Conservation (phyloP, 1,140 invertebrate genomes). For the Drosophila oshimai region DNA sequence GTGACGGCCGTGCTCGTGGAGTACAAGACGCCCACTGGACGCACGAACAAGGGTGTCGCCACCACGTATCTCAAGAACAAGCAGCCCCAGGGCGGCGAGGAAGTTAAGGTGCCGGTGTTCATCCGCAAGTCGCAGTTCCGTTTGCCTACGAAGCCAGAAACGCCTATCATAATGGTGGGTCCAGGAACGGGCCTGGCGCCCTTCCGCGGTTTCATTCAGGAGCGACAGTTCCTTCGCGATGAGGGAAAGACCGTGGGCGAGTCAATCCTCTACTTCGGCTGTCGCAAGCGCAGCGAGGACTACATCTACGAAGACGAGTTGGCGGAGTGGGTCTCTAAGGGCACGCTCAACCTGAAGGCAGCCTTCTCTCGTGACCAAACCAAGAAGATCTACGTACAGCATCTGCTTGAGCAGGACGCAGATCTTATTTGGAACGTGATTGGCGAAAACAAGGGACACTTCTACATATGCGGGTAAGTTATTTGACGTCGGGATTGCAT, state of each 20-base stretch:
- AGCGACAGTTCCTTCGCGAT: conserved; percentile 88
- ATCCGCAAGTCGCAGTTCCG: conserved; percentile 99
- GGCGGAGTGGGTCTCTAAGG: conserved; percentile 90
- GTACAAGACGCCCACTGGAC: conserved; percentile 94
- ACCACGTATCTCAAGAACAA: conserved; percentile 95
- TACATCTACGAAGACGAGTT: conserved; percentile 98
- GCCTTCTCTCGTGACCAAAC: conserved; percentile 97
- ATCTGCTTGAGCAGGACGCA: conserved; percentile 93
- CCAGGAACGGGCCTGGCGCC: conserved; percentile 99
- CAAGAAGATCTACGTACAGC: conserved; percentile 97
- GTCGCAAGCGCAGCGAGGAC: conserved; percentile 95
- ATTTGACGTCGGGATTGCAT: background rate
- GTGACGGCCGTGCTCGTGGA: conserved; percentile 99
- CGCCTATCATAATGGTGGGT: conserved; percentile 98
- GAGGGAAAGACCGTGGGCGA: conserved; percentile 95
- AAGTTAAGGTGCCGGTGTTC: conserved; percentile 92
- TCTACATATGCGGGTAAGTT: conserved; percentile 99
- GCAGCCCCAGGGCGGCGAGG: conserved; percentile 84
- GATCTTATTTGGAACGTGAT: conserved; percentile 97
- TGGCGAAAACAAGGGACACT: conserved; percentile 94
- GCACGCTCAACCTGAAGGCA: conserved; percentile 90
- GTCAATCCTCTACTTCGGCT: conserved; percentile 98
- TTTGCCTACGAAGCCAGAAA: conserved; percentile 93
- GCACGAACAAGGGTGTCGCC: conserved; percentile 95
- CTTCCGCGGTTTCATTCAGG: conserved; percentile 99